Evolutionary conservation across 2,888 invertebrate genomes (phyloP), one percentile per base, ranked within the genome.

Genomic region (Ctenicera cuprea): DNA sequence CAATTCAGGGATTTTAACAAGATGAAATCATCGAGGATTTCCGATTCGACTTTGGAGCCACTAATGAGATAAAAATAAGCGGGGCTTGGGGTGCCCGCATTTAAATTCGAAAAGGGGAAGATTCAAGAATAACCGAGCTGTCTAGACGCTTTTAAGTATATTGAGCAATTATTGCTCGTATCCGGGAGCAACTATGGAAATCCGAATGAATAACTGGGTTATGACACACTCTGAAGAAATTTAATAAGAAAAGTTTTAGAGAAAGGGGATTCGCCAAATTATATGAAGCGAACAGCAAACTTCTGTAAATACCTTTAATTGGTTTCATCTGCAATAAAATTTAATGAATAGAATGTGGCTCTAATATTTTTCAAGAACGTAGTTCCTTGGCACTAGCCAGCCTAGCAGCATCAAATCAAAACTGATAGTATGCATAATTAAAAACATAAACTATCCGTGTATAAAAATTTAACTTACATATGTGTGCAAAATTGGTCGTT

Each of bases 21-120:
- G 16, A 64, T 45, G 43, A 26, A 9, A 9, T 48, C 30, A 64
- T 64, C 48, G 63, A 33, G 30, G 30, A 48, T 48, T 64, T 64
- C 63, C 63, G 45, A 48, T 30, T 48, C 30, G 22, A 30, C 48
- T 64, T 48, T 48, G 22, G 61, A 37, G 41, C 20, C 48, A 33
- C n/a, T 61, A 20, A 18, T 1, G 57, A 16, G 57, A 57, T 20
- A n/a, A 59, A 59, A 59, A 59, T 59, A 38, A 26, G n/a, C 3
- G 0, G n/a, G n/a, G 1, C 30, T 4, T 11, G 26, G 38, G 62
- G 62, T 43, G 26, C 62, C 62, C 62, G 22, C 62, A 62, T 62
- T 22, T 16, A 4, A 20, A 16, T 22, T 12, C 20, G 38, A 38
- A 59, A 38, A 18, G 38, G 59, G 38, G 59, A 59, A 14, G n/a